Evolutionary conservation across 2,113 vertebrate species (phyloP), one percentile per base, ranked within the genome.

Genomic region (Tautogolabrus adspersus): DNA sequence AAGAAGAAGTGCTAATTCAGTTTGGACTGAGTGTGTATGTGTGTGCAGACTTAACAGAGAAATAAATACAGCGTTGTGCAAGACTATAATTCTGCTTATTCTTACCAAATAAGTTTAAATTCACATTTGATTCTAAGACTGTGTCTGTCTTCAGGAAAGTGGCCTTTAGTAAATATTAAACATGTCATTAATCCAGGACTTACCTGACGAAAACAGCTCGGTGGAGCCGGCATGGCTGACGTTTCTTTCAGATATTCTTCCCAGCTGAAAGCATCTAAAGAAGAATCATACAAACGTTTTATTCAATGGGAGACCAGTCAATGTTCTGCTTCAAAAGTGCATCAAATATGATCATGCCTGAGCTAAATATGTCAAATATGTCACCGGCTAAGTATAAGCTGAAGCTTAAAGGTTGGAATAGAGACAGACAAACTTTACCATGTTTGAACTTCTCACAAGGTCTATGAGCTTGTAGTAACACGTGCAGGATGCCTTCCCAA

Each of bases 191-290:
- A 68, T 21, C 2, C 1, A 54, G 23, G 10, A 44, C 80, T 13
- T 95, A 98, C 97, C 97, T 99, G 98, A 94, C 95, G 96, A 85
- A 98, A 99, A 89, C 91, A 99, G 80, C 95, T 93, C 0, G 95
- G 84, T 74, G 97, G 95, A 67, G 96, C 97, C 47, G 96, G 95
- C 68, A 88, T 8, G 15, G 97, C 95, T 34, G 95, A 96, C 34
- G 96, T 97, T 89, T 97, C 95, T 91, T 97, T 96, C 73, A 99
- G 94, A 88, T 99, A 99, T 59, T 94, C 94, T 77, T 97, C 96
- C 97, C 98, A 99, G 64, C 93, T 94, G 92, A 99, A 99, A 23
- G 93, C 78, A 73, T 96, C 97, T 96, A 76, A 71, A 86, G 84
- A 75, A 88, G 85, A 71, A 89, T 61, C 10, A 19, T 64, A 4